Base-by-base conservation (phyloP, 2,888 invertebrate genomes). In the Ennomos erosarius region DNA sequence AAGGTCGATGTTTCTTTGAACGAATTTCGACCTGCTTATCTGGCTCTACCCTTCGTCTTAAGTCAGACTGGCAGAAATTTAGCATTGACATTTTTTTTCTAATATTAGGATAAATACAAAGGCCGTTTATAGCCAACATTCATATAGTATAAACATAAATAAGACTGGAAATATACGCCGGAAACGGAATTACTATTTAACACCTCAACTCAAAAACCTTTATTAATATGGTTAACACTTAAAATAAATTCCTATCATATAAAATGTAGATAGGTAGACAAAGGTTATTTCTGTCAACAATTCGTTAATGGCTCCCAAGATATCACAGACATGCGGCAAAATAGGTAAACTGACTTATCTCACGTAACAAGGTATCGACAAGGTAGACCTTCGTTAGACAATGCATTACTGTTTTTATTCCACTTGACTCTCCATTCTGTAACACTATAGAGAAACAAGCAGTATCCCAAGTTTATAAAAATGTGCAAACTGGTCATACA, bases 371-470 rank as follows among this genome's bases (percentile, higher is more conserved):
- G 40, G 54, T 49, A 57, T 60, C 49, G 57, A 65, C 55, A 56
- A 43, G 35, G 55, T 47, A 55, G 59, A 49, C 61, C 65, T 66
- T 61, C 63, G 46, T 12, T 35, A 56, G 56, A 66, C 61, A 66
- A 63, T 66, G 58, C 60, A 44, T 56, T 51, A 42, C 54, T 48
- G 60, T 65, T 63, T 63, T 65, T 63, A 57, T 63, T 47, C 45
- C 35, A 40, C 51, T 48, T 44, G 36, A 35, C 46, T 55, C 55
- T 54, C 45, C 48, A 59, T 54, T 48, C 34, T 52, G 45, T n/a
- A 46, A 45, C 39, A 36, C 49, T 49, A 49, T 38, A 11, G 9
- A 35, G 44, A 46, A 5, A 35, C 9, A 10, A 9, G 9, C 9
- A 53, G 57, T 58, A 52, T 12, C 44, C 36, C 13, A 40, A 13